Conservation (phyloP, 2,888 invertebrate genomes). For the Leucoptera coffeella region DNA sequence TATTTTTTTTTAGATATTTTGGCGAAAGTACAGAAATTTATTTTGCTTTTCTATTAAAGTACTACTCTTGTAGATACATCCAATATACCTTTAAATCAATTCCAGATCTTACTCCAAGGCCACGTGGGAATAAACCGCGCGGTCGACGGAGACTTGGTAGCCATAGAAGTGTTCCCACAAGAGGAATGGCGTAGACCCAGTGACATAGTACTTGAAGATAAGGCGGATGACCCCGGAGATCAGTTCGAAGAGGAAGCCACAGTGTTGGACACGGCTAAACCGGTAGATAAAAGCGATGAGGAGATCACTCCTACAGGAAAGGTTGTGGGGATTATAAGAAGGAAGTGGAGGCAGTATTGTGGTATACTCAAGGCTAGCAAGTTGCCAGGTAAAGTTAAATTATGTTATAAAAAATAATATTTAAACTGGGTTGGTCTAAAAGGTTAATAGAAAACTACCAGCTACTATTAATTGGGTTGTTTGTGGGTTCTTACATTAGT, state of each 20-base stretch:
- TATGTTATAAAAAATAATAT: no score
- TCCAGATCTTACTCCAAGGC: slow-evolving; percentile 78
- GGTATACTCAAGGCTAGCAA: slow-evolving; percentile 83
- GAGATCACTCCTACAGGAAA: slow-evolving; percentile 41
- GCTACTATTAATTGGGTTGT: no score
- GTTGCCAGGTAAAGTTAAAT: slow-evolving; percentile 62
- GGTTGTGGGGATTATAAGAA: slow-evolving; percentile 86
- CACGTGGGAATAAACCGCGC: slow-evolving; percentile 83
- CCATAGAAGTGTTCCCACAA: slow-evolving; percentile 82
- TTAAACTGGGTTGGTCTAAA: no score
- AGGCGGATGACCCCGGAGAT: slow-evolving; percentile 65
- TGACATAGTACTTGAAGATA: slow-evolving; percentile 74
- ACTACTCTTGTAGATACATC: no score
- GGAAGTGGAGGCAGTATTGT: slow-evolving; percentile 98
- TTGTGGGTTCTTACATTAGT: no score
- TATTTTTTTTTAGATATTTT: no score
- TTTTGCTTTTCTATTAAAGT: no score
- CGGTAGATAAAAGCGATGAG: slow-evolving; percentile 17
- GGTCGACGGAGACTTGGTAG: slow-evolving; percentile 91
- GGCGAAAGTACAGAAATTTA: no score
- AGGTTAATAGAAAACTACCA: no score
- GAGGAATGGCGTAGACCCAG: slow-evolving; percentile 88
- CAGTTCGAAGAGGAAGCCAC: slow-evolving; percentile 56
- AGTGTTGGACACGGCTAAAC: slow-evolving; percentile 19
- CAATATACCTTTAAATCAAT: no score